Evolutionary conservation across 2,797 vertebrate genomes (phyloP).

Genomic region (Eulemur coronatus): DNA sequence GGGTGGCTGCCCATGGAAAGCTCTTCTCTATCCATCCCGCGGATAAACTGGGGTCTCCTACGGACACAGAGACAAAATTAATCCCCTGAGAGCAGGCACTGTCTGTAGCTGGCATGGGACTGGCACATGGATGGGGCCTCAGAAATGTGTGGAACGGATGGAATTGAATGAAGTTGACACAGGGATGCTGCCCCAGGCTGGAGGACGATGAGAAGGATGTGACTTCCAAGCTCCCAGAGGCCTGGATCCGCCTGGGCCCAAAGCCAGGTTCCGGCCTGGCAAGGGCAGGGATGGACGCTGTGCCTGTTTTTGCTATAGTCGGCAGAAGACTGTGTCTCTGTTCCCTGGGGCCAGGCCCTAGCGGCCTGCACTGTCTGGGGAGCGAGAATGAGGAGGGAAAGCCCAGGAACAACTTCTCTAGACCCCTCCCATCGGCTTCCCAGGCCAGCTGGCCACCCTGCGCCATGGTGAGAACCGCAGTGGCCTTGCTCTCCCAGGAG

Average conservation of each 20-base stretch:
- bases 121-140: not conserved
- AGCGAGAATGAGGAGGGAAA: not conserved
- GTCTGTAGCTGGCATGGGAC: not conserved
- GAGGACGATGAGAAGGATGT: not conserved
- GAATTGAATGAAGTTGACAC: not conserved
- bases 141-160: not conserved
- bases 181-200: not conserved
- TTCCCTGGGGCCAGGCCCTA: not conserved
- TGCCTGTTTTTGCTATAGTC: conserved; percentile 1
- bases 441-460: not conserved
- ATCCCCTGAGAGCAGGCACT: not conserved
- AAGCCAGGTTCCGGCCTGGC: conserved; percentile 45
- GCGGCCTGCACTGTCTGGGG: not conserved
- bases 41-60: not conserved
- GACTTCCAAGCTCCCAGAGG: conserved; percentile 30
- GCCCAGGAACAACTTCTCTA: not conserved
- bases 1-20: too few species aligned
- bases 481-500: conserved; percentile 35
- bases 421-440: not conserved
- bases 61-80: not conserved
- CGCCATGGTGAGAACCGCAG: not conserved
- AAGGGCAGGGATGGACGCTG: conserved; percentile 14
- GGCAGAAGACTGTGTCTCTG: not conserved
- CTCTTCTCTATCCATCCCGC: not conserved
- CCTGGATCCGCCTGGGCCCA: conserved; percentile 25